Base-by-base conservation (phyloP, 2,113 vertebrate species). In the Crotophaga sulcirostris region DNA sequence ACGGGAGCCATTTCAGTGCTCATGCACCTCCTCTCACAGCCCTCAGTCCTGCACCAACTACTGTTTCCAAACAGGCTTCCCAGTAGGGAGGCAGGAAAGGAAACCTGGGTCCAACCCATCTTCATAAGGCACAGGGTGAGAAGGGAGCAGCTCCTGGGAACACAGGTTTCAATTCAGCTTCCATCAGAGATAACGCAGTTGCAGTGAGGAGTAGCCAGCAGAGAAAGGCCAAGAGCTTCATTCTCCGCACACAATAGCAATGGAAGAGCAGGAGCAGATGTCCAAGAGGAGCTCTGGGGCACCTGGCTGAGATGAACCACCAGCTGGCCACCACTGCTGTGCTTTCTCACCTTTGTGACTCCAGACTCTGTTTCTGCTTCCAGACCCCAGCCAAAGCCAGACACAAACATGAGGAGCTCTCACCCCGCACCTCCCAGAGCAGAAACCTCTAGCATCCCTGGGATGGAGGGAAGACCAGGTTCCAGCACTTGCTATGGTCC, bases 221-320 rank as follows among this genome's bases (percentile, higher is more conserved):
- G 19, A 69, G 33, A 23, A 75, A 66, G 31, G 66, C 29, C 26
- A 60, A 78, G n/a, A 79, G 87, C 51, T 70, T 67, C 5, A 0
- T 34, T 51, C 11, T 63, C 34, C 0, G 0, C 51, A 26, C 0
- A 0, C 16, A 47, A 14, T 1, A 2, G 74, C 3, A 1, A 72
- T 5, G 31, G 36, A 75, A 75, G 63, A 90, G 58, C 26, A 25
- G 19, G 9, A 68, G 9, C 49, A 83, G 51, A 63, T 8, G 1
- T 69, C 49, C 24, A 82, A 60, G 55, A 67, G 16, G 5, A 86
- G 19, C 18, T 40, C n/a, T 10, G 8, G 31, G 51, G 67, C 36
- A 69, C 8, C 38, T 4, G 5, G 28, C 34, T 2, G 2, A 91
- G 34, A n/a, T 8, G 38, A 87, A 54, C 31, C 62, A 56, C 7